A percentile compares a stretch with the other conserved stretches of the same genome.
Conservation (phyloP, 2,797 vertebrate genomes). For the Gallinago solitaria region DNA sequence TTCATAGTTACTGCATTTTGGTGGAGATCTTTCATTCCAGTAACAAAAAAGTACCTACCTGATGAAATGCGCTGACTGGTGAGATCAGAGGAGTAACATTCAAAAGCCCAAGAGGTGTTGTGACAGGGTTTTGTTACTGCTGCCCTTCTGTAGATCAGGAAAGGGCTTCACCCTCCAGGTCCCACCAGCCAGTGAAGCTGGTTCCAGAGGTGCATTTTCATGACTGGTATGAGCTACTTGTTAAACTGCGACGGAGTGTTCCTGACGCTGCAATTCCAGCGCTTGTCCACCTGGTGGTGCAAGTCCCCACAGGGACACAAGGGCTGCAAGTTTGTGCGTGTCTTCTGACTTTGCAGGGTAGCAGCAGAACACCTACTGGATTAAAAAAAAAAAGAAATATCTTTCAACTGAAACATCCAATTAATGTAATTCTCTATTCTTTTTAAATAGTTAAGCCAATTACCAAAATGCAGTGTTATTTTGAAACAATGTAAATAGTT, state of each 20-base stretch:
- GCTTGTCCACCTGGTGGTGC: not conserved
- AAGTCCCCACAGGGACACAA: rapidly evolving
- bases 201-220: rapidly evolving
- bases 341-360: not conserved
- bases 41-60: not conserved
- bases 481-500: not conserved
- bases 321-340: rapidly evolving
- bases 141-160: not conserved
- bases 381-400: not conserved
- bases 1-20: not conserved
- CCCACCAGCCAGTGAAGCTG: not conserved
- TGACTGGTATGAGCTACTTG: rapidly evolving
- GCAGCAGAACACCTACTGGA: not conserved
- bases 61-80: not conserved
- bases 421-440: not conserved
- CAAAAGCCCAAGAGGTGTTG: rapidly evolving
- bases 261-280: not conserved
- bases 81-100: not conserved
- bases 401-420: not conserved
- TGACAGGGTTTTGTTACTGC: not conserved
- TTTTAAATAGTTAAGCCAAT: rapidly evolving
- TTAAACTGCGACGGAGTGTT: rapidly evolving
- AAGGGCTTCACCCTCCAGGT: not conserved
- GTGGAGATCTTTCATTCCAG: not conserved
- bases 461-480: rapidly evolving